Conservation (phyloP, 2,888 invertebrate genomes). For the Aleiodes leptofemur region DNA sequence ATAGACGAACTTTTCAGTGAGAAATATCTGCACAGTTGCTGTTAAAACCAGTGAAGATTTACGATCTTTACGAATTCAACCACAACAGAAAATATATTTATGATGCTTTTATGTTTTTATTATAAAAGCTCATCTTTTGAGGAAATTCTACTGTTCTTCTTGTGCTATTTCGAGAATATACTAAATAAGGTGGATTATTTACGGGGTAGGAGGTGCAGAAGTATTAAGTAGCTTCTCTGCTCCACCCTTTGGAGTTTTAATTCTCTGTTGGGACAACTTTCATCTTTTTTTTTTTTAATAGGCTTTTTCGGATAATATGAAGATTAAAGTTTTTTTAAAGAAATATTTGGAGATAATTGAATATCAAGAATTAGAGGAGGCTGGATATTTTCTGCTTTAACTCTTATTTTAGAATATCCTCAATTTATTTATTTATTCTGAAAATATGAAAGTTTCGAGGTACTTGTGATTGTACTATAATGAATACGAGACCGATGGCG, state of each 20-base stretch:
- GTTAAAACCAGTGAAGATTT: constrained; percentile 46
- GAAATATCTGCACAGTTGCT: neutral
- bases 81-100: constrained; percentile 54
- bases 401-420: too few species aligned
- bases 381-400: too few species aligned
- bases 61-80: constrained; percentile 52
- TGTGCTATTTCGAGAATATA: neutral
- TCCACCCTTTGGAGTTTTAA: constrained; percentile 6
- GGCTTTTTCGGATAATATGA: too few species aligned
- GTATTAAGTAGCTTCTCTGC: constrained; percentile 4
- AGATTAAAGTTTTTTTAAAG: too few species aligned
- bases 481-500: too few species aligned
- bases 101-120: constrained; percentile 47
- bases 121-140: constrained; percentile 5
- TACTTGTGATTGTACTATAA: too few species aligned
- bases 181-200: constrained; percentile 65
- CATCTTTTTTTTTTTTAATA: neutral
- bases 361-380: too few species aligned
- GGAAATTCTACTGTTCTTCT: neutral
- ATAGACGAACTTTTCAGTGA: neutral
- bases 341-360: too few species aligned
- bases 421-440: too few species aligned
- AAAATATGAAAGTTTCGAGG: too few species aligned
- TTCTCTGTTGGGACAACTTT: constrained; percentile 20
- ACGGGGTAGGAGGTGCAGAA: constrained; percentile 56